Evolutionary conservation across 1,140 invertebrate genomes (phyloP), one percentile per base, ranked within the genome.

Genomic region (Apis laboriosa): DNA sequence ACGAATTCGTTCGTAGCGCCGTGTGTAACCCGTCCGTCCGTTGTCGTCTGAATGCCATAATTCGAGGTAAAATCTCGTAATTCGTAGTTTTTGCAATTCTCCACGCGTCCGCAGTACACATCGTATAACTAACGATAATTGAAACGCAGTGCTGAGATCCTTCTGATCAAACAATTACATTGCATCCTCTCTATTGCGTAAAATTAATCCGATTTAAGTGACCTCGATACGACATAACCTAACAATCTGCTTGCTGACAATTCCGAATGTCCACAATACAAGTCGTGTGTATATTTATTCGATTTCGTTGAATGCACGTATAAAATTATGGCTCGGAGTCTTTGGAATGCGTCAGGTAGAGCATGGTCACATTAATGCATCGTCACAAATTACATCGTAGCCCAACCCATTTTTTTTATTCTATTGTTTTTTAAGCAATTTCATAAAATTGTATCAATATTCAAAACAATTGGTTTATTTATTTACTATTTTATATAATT

Each of bases 151-250:
- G 75, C 66, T 61, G 77, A 76, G 74, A 74, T 68, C 61, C 77
- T 58, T 58, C 82, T 88, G 80, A 61, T 71, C 80, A 74, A 85
- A 84, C 86, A 88, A 90, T 92, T 90, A 89, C 90, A 87, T 90
- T 89, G 90, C 85, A 81, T 90, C 84, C 85, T 84, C 87, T 83
- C 77, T 90, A 90, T 93, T 93, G 93, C 92, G 92, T 93, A 93
- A 93, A 93, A 93, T 93, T 93, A 93, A 93, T 93, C 92, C 91
- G 89, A 93, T 93, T 93, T 93, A 93, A 87, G 89, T 93, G 93
- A 93, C 93, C 93, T 93, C 93, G 92, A 89, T 83, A 77, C 86
- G 85, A 88, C 89, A 91, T 91, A 91, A 90, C 81, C 81, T 83
- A 71, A 77, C 66, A 64, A 71, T 53, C 76, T 56, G 81, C 63